Percentiles rank a stretch among this genome's conserved stretches.
Conservation (phyloP, 2,797 vertebrate genomes). For the Esox masquinongy region DNA sequence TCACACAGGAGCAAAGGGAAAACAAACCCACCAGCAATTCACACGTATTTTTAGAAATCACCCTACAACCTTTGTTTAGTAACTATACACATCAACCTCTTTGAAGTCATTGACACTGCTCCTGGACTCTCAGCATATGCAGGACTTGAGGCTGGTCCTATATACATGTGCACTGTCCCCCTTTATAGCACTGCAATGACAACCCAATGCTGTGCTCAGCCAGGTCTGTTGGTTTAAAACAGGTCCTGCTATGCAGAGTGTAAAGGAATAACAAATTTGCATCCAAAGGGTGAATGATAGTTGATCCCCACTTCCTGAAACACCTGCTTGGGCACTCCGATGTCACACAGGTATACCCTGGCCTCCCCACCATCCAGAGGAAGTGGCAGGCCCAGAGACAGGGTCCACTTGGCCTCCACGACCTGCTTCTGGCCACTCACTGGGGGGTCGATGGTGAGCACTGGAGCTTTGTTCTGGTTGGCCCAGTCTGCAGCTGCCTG, state of each 20-base stretch:
- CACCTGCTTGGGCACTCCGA: slow-evolving; percentile 86
- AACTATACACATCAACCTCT: background rate
- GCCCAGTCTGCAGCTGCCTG: slow-evolving; percentile 89
- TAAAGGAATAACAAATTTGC: slow-evolving; percentile 90
- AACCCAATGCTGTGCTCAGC: background rate
- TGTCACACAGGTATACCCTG: slow-evolving; percentile 89
- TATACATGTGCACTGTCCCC: background rate
- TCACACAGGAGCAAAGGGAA: slow-evolving; percentile 8
- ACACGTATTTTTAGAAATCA: slow-evolving; percentile 9
- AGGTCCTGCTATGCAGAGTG: slow-evolving; percentile 76
- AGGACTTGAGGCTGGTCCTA: background rate
- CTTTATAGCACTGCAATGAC: background rate
- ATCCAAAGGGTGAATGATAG: slow-evolving; percentile 90
- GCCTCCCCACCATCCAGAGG: slow-evolving; percentile 81
- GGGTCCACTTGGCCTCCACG: slow-evolving; percentile 88
- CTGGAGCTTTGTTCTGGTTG: slow-evolving; percentile 87
- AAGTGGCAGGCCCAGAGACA: slow-evolving; percentile 85
- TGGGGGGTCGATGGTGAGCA: slow-evolving; percentile 90
- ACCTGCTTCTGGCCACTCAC: slow-evolving; percentile 77
- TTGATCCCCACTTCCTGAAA: slow-evolving; percentile 88
- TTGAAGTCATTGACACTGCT: background rate
- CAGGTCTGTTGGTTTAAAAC: background rate
- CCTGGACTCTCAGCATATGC: background rate
- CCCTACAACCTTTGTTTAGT: background rate
- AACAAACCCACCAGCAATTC: slow-evolving; percentile 13